phyloP scores from a whole-genome alignment of 2,888 invertebrate genomes.

The Aquatica leii region DNA sequence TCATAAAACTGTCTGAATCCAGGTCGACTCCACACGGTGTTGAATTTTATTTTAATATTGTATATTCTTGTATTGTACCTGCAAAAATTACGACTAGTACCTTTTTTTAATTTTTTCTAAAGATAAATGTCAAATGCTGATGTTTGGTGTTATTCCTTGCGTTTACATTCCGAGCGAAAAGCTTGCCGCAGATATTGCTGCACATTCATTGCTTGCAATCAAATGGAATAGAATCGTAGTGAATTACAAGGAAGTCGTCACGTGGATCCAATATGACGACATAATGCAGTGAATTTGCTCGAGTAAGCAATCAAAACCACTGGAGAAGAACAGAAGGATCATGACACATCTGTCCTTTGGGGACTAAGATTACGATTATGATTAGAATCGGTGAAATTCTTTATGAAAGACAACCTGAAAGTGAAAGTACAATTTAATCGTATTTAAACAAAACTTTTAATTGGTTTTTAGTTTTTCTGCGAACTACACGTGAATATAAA shows the following conservation, averaged over 20 bases:
- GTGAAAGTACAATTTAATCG: conserved; percentile 12
- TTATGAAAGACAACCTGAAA: conserved; percentile 20
- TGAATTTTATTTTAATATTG: conserved; percentile 47
- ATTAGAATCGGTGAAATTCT: conserved; percentile 29
- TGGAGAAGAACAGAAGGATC: conserved; percentile 31
- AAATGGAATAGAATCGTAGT: conserved; percentile 13
- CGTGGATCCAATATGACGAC: conserved; percentile 30
- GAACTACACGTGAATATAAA: no score
- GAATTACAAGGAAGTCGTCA: conserved; percentile 26
- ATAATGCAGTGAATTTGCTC: conserved; percentile 29
- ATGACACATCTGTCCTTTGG: conserved; percentile 34
- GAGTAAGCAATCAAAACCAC: conserved; percentile 31
- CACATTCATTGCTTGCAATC: conserved; percentile 20
- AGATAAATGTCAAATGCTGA: neutral
- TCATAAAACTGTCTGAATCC: conserved; percentile 52
- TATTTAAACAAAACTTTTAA: no score
- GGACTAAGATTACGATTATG: conserved; percentile 31
- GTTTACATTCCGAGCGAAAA: neutral
- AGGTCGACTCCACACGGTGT: conserved; percentile 42
- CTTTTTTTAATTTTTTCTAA: neutral
- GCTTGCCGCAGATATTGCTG: conserved; percentile 13
- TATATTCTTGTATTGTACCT: conserved; percentile 27
- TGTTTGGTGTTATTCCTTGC: neutral
- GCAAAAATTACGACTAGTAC: conserved; percentile 16
- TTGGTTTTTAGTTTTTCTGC: no score